Evolutionary conservation across 2,797 vertebrate genomes (phyloP).

Genomic region (Labeo calbasu): DNA sequence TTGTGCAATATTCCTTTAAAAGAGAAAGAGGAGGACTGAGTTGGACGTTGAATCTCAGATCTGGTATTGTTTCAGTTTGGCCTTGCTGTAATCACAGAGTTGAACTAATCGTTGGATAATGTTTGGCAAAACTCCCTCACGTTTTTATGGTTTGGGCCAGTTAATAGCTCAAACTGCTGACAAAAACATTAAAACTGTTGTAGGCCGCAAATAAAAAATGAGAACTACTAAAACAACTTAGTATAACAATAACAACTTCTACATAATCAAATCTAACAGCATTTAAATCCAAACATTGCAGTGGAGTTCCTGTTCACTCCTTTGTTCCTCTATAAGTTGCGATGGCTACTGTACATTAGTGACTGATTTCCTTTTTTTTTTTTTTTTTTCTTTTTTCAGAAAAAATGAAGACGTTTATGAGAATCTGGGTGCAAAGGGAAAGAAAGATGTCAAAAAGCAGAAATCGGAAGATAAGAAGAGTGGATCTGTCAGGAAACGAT

Average conservation of each 20-base stretch:
- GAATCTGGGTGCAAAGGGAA: constrained; percentile 82
- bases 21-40: constrained; percentile 5
- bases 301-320: neutral
- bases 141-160: neutral
- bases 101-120: neutral
- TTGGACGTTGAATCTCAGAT: constrained; percentile 10
- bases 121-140: constrained; percentile 1
- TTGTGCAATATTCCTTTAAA: constrained; percentile 44
- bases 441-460: constrained; percentile 87
- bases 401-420: constrained; percentile 89
- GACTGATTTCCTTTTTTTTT: neutral
- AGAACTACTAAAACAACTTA: neutral
- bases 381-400: constrained; percentile 69
- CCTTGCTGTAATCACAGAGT: neutral
- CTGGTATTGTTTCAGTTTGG: neutral
- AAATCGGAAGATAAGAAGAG: constrained; percentile 84
- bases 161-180: neutral
- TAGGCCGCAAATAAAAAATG: neutral
- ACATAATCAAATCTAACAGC: neutral
- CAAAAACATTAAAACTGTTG: constrained; percentile 8
- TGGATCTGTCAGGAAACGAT: constrained; percentile 88
- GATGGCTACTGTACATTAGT: neutral
- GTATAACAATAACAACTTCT: neutral
- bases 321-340: neutral
- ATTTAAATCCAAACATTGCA: neutral